Evolutionary conservation across 2,113 vertebrate species (phyloP).

Genomic region (Steatornis caripensis): DNA sequence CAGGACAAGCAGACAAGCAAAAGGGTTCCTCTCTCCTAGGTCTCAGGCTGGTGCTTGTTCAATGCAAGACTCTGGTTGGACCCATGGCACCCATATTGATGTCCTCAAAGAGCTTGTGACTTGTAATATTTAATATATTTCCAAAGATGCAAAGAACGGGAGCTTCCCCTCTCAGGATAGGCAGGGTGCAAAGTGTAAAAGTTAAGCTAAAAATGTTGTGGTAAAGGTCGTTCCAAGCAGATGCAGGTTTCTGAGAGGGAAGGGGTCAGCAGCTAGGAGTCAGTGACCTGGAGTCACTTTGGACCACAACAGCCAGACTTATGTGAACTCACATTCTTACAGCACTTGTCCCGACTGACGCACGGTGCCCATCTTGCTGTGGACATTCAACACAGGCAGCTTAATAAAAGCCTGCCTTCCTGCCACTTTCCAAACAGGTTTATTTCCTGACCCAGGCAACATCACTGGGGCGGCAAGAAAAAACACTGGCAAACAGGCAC

Average conservation of each 20-base stretch:
- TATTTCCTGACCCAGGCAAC: slow-evolving; percentile 38
- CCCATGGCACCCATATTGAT: background rate
- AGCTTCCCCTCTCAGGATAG: background rate
- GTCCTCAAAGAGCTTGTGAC: background rate
- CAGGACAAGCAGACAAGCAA: background rate
- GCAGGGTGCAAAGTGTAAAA: background rate
- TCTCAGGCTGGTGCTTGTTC: background rate
- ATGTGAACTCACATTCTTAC: background rate
- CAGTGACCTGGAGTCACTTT: background rate
- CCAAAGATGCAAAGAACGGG: background rate
- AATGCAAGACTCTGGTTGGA: background rate
- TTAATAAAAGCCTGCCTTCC: slow-evolving; percentile 17
- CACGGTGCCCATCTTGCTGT: background rate
- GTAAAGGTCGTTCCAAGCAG: background rate
- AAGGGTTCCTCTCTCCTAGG: background rate
- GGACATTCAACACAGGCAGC: background rate
- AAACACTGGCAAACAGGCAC: slow-evolving; percentile 15
- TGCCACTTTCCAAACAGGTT: slow-evolving; percentile 62
- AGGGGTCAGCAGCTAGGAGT: background rate
- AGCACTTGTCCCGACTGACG: accelerated
- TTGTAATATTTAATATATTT: background rate
- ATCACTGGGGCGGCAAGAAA: slow-evolving; percentile 42
- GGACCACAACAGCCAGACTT: background rate
- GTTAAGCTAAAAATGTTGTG: background rate
- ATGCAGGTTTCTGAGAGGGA: background rate